Evolutionary conservation across 2,797 vertebrate species (phyloP).

Genomic region (Enoplosus armatus): DNA sequence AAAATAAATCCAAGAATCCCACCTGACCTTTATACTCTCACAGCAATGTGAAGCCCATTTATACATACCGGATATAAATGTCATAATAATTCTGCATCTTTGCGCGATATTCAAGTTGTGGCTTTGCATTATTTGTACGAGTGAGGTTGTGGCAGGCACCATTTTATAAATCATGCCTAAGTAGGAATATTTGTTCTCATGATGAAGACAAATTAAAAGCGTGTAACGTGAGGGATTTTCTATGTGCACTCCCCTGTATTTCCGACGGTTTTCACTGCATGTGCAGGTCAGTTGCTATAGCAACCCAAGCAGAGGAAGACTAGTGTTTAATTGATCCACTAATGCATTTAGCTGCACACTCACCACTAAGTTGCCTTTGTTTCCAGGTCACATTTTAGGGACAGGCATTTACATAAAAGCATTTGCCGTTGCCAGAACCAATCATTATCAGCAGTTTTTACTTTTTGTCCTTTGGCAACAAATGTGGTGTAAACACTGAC

Average conservation of each 20-base stretch:
- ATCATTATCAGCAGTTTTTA: constrained; percentile 95
- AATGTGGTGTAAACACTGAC: constrained; percentile 88
- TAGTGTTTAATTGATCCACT: constrained; percentile 99
- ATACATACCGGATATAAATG: neutral
- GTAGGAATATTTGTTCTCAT: constrained; percentile 51
- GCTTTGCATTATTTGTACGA: constrained; percentile 1
- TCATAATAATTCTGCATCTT: neutral
- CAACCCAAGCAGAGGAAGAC: constrained; percentile 88
- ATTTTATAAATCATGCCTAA: constrained; percentile 12
- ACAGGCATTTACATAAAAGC: constrained; percentile 96
- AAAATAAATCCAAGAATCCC: neutral
- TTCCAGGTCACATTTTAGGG: constrained; percentile 97
- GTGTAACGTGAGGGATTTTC: constrained; percentile 67
- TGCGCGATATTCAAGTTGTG: neutral
- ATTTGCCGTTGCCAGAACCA: constrained; percentile 92
- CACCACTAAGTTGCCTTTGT: constrained; percentile 95
- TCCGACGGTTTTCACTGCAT: constrained; percentile 78
- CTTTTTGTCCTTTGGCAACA: constrained; percentile 91
- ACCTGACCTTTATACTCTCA: neutral
- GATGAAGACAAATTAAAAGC: constrained; percentile 72
- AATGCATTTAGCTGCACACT: constrained; percentile 95
- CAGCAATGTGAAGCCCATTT: neutral
- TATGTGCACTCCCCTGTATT: constrained; percentile 82
- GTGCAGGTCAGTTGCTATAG: constrained; percentile 91
- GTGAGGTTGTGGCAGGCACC: neutral